Percentiles rank a stretch among this genome's conserved stretches.
These are phyloP conservation scores for Deladenus siricidicola DNA, from an alignment of 2,888 invertebrate species.

Conservation along the genomic window DNA sequence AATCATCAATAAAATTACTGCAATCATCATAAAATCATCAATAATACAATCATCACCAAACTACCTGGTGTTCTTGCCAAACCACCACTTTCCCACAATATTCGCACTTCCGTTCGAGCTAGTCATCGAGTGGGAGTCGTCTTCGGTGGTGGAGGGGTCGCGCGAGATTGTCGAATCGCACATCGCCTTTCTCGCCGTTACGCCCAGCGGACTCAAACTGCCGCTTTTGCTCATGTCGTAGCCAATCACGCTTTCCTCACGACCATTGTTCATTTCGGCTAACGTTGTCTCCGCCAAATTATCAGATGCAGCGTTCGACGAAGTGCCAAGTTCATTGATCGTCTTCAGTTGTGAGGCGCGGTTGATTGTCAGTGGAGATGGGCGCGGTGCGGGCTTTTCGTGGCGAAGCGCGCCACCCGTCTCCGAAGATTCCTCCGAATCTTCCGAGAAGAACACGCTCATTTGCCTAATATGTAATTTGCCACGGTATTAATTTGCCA, in stretches of 20 bases:
- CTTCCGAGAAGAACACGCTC: slow-evolving; percentile 30
- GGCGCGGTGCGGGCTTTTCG: background rate
- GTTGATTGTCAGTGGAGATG: background rate
- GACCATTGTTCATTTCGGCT: slow-evolving; percentile 30
- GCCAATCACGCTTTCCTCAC: slow-evolving; percentile 6
- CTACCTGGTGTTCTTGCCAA: slow-evolving; percentile 45
- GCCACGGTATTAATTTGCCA: background rate
- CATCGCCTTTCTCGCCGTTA: background rate
- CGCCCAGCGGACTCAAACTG: background rate
- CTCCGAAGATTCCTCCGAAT: slow-evolving; percentile 1
- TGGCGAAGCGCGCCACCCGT: background rate
- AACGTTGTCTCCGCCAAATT: background rate
- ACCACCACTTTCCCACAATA: slow-evolving; percentile 52
- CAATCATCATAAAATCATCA: too few species aligned
- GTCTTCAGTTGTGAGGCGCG: background rate
- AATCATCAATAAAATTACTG: too few species aligned
- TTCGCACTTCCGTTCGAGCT: slow-evolving; percentile 42
- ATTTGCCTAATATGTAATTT: slow-evolving; percentile 28
- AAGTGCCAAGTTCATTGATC: background rate
- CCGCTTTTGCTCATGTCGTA: background rate
- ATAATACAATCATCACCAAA: too few species aligned
- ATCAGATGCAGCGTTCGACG: background rate
- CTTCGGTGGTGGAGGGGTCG: slow-evolving; percentile 10
- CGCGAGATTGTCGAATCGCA: too few species aligned
- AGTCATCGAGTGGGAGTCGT: slow-evolving; percentile 32